Percentiles rank a stretch among this genome's conserved stretches.
phyloP scores from a whole-genome alignment of 1,140 invertebrate genomes.

The Leptinotarsa undecemlineata region DNA sequence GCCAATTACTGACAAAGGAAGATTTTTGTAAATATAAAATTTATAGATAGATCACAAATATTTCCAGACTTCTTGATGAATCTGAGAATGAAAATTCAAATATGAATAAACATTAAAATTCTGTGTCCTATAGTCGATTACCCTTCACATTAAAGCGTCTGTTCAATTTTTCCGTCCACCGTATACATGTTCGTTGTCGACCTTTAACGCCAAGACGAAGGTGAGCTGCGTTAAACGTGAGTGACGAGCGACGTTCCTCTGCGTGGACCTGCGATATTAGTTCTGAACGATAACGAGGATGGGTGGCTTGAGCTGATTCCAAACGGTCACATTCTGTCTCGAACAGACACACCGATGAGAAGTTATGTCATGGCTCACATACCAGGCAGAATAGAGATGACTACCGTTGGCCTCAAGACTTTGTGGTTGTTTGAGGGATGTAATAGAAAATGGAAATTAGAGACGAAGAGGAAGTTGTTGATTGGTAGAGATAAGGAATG shows the following conservation, averaged over 20 bases:
- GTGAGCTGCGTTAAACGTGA: conserved; percentile 32
- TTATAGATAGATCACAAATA: too few relatives aligned
- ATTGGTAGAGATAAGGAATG: too few relatives aligned
- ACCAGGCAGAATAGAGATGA: conserved; percentile 33
- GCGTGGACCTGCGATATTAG: conserved; percentile 36
- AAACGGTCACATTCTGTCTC: conserved; percentile 36
- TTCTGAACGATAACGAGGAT: conserved; percentile 35
- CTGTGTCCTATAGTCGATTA: too few relatives aligned
- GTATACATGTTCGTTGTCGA: not conserved
- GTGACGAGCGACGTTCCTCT: conserved; percentile 34
- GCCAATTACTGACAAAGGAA: too few relatives aligned
- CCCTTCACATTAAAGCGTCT: too few relatives aligned
- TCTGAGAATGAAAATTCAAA: too few relatives aligned
- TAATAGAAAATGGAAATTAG: conserved; percentile 1
- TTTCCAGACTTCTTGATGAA: too few relatives aligned
- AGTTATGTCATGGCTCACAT: conserved; percentile 33
- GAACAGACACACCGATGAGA: conserved; percentile 34
- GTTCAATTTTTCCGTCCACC: conserved; percentile 3
- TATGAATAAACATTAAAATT: too few relatives aligned
- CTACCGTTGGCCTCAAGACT: conserved; percentile 18
- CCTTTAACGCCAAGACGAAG: not conserved
- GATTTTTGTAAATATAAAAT: too few relatives aligned
- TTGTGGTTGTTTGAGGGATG: not conserved
- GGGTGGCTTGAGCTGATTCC: conserved; percentile 37
- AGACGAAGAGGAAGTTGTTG: too few relatives aligned